Conservation (phyloP, 2,113 vertebrate genomes). For the Ceyx melanurus region DNA sequence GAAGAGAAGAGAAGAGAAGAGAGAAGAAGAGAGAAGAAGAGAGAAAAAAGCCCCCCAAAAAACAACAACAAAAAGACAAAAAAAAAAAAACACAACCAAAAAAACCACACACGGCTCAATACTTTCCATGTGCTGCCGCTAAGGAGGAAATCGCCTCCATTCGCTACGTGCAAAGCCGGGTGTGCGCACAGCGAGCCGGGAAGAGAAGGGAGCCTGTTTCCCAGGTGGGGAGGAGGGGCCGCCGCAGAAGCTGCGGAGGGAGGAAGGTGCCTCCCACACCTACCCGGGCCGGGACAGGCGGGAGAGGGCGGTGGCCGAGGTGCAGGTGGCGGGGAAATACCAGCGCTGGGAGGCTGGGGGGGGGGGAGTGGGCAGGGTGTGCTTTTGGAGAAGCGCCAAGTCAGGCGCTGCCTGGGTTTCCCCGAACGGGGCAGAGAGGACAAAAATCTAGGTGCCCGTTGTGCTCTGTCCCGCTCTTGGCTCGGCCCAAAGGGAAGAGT, state of each 20-base stretch:
- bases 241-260: not conserved
- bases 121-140: slow-evolving; percentile 72
- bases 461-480: not conserved
- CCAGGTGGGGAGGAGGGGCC: slow-evolving; percentile 75
- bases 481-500: not conserved
- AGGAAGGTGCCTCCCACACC: not conserved
- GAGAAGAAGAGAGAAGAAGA: no score
- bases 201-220: slow-evolving; percentile 60
- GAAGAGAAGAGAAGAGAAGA: fast-evolving
- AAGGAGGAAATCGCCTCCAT: slow-evolving; percentile 74
- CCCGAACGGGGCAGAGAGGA: not conserved
- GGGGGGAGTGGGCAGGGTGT: not conserved
- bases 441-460: not conserved
- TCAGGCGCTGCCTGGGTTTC: not conserved
- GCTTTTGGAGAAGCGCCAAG: not conserved
- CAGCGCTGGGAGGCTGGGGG: not conserved
- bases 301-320: not conserved
- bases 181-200: slow-evolving; percentile 70
- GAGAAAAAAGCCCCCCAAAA: no score
- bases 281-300: not conserved
- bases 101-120: slow-evolving; percentile 53
- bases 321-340: not conserved
- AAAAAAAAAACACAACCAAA: not conserved
- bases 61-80: no score
- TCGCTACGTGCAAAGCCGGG: slow-evolving; percentile 80